These are phyloP conservation scores for Apocrypta bakeri DNA, from an alignment of 1,140 invertebrate species.

Conservation along the genomic window DNA sequence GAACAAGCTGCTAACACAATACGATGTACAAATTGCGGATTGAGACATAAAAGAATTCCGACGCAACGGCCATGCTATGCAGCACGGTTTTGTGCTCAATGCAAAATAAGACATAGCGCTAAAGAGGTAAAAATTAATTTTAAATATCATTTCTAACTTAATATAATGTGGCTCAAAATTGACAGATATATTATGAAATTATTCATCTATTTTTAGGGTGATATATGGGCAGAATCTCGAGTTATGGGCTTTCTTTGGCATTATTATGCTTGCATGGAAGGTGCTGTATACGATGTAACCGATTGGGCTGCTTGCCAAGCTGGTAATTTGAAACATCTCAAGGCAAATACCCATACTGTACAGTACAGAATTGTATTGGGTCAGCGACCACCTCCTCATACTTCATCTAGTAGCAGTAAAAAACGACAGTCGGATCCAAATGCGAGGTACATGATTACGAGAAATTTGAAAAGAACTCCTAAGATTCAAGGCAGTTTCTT, in stretches of 20 bases:
- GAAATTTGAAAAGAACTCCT: not conserved
- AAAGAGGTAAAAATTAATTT: constrained; percentile 81
- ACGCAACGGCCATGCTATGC: constrained; percentile 91
- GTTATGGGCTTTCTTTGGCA: constrained; percentile 92
- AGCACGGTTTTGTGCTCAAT: constrained; percentile 90
- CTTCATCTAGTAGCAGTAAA: constrained; percentile 59
- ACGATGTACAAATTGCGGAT: constrained; percentile 92
- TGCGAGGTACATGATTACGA: constrained; percentile 58
- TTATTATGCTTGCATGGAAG: constrained; percentile 98
- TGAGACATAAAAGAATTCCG: constrained; percentile 88
- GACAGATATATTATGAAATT: not conserved
- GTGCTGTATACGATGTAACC: constrained; percentile 94
- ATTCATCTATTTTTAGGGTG: constrained; percentile 79
- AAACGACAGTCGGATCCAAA: constrained; percentile 66
- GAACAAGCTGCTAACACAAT: constrained; percentile 94
- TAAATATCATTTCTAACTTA: constrained; percentile 32
- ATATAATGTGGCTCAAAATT: not conserved
- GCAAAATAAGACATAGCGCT: constrained; percentile 92
- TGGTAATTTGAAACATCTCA: constrained; percentile 84
- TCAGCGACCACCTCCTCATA: constrained; percentile 75
- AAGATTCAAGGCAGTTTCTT: not conserved
- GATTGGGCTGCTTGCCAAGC: constrained; percentile 96
- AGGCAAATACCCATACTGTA: constrained; percentile 91
- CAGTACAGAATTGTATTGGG: constrained; percentile 94
- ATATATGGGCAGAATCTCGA: constrained; percentile 95